Evolutionary conservation across 2,113 vertebrate species (phyloP), one percentile per base, ranked within the genome.

Genomic region (Illadopsis cleaveri): DNA sequence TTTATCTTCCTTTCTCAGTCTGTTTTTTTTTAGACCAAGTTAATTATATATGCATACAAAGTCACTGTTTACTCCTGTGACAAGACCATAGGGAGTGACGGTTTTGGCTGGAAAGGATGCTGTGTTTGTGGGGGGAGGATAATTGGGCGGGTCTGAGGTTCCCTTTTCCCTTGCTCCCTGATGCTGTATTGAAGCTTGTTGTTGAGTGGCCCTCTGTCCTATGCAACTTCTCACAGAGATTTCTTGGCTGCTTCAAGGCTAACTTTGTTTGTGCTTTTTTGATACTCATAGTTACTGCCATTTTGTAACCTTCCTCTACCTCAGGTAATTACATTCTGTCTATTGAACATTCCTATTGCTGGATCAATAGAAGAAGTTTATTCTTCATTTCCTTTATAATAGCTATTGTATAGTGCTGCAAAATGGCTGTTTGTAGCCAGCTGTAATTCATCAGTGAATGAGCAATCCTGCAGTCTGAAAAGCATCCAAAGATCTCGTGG

Each of bases 361-460:
- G 47, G 84, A 94, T 96, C 94, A 95, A 94, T 93, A 93, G 73
- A 62, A 93, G 86, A 57, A 85, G 81, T 90, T 96, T 97, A 95
- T 89, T 96, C 94, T 91, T 94, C 31, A 91, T 94, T 96, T 96
- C 93, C 82, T 91, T 93, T 58, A 62, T 73, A 87, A 89, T 44
- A 90, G 82, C 85, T 82, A 44, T 88, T 88, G 82, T 80, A 72
- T 17, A 77, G 75, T 73, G 35, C 75, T 80, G 44, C 50, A 86
- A 72, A 95, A 94, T 77, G 75, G 50, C 82, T 90, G 70, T 31
- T n/a, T 72, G 61, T 72, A 87, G 53, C 53, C 33, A 68, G 81
- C 77, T 91, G 53, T 88, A 93, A 94, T 93, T 96, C 2, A 0
- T 51, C 82, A 80, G 60, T 56, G 82, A 70, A 83, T 80, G 82